phyloP scores from a whole-genome alignment of 2,888 invertebrate genomes.

The Villa cingulata region DNA sequence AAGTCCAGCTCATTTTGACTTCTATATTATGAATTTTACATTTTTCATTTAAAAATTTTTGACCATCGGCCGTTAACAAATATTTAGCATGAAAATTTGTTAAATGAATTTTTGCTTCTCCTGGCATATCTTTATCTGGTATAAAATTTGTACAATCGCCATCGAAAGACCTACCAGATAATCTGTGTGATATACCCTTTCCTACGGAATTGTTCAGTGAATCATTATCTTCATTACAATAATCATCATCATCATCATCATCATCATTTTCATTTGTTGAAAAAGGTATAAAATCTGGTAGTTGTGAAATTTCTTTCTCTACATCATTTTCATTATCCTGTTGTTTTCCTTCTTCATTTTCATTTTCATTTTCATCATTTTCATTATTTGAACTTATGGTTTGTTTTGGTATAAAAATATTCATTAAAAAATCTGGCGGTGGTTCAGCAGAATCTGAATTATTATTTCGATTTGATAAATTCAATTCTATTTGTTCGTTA shows the following conservation, averaged over 20 bases:
- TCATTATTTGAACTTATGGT: too few relatives aligned
- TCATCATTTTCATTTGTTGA: background rate
- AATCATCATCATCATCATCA: slow-evolving; percentile 7
- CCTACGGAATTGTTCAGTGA: too few relatives aligned
- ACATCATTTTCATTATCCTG: background rate
- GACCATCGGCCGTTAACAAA: slow-evolving; percentile 38
- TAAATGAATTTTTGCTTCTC: slow-evolving; percentile 39
- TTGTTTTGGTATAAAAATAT: background rate
- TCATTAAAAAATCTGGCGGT: background rate
- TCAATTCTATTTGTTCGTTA: background rate
- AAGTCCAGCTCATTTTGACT: slow-evolving; percentile 29
- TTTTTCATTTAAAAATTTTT: slow-evolving; percentile 35
- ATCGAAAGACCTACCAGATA: background rate
- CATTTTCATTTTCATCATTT: background rate
- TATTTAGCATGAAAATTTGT: slow-evolving; percentile 38
- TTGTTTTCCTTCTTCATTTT: background rate
- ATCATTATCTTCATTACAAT: background rate
- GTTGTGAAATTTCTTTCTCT: background rate
- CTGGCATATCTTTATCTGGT: slow-evolving; percentile 15
- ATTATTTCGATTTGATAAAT: too few relatives aligned
- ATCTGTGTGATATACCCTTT: background rate
- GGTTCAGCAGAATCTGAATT: background rate
- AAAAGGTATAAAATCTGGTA: slow-evolving; percentile 30
- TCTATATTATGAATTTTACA: slow-evolving; percentile 30
- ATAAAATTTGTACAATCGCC: background rate